Conservation (phyloP, 2,888 invertebrate species). For the Drosophila phalerata region DNA sequence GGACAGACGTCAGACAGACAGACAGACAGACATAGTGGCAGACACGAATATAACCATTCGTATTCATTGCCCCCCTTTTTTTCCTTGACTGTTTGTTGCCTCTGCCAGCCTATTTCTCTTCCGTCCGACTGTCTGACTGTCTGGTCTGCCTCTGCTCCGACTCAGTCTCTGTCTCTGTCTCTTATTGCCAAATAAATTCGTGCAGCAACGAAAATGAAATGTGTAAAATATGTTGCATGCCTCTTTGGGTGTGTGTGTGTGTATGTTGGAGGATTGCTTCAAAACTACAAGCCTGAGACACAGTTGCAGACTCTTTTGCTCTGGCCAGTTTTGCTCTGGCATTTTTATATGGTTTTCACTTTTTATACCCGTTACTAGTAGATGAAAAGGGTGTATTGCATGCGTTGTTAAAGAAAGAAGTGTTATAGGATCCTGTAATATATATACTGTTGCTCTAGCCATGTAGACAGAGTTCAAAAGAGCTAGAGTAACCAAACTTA, state of each 20-base stretch:
- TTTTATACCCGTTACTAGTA: slow-evolving; percentile 26
- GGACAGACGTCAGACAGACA: slow-evolving; percentile 13
- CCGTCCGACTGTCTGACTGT: slow-evolving; percentile 22
- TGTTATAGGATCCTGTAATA: no score
- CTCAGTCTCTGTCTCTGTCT: slow-evolving; percentile 40
- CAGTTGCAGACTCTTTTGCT: slow-evolving; percentile 10
- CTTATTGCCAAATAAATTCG: slow-evolving; percentile 82
- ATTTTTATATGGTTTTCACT: slow-evolving; percentile 58
- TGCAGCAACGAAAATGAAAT: slow-evolving; percentile 81
- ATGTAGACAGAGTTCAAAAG: neutral
- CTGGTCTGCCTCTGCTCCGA: slow-evolving; percentile 7
- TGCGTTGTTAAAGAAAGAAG: no score
- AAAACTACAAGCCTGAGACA: slow-evolving; percentile 29
- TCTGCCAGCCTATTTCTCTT: slow-evolving; percentile 54
- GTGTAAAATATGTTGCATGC: slow-evolving; percentile 80
- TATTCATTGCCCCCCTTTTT: slow-evolving; percentile 69
- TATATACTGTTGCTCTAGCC: neutral
- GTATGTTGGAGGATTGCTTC: slow-evolving; percentile 7
- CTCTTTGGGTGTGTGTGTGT: slow-evolving; percentile 13
- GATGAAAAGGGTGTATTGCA: neutral
- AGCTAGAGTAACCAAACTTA: no score
- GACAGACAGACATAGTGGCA: slow-evolving; percentile 25
- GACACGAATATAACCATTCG: slow-evolving; percentile 64
- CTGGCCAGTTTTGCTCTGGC: slow-evolving; percentile 29
- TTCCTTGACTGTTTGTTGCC: slow-evolving; percentile 63